phyloP scores from a whole-genome alignment of 2,888 invertebrate genomes.

The Cryptocephalus moraei region DNA sequence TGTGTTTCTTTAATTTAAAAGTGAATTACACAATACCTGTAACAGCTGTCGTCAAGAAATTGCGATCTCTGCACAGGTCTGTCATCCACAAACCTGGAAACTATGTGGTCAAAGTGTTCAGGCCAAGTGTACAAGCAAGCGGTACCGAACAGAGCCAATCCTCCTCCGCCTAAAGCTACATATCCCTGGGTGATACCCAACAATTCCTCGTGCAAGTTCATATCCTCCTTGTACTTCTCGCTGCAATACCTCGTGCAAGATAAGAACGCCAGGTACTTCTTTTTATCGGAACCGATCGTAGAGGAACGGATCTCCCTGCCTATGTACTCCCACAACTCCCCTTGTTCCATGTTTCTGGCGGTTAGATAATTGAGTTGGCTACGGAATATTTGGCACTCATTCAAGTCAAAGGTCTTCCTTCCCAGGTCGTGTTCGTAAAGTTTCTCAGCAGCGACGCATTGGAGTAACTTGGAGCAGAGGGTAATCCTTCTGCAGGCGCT shows the following conservation, averaged over 20 bases:
- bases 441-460: constrained; percentile 81
- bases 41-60: constrained; percentile 87
- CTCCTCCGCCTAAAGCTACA: constrained; percentile 87
- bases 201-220: constrained; percentile 58
- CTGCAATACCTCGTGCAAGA: constrained; percentile 59
- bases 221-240: constrained; percentile 36
- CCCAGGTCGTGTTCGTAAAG: constrained; percentile 67
- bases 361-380: constrained; percentile 60
- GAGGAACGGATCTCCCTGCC: constrained; percentile 68
- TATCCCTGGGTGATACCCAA: constrained; percentile 64
- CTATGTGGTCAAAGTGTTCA: constrained; percentile 54
- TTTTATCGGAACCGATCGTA: constrained; percentile 49
- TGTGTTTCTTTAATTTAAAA: too few species aligned
- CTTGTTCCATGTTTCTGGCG: constrained; percentile 63
- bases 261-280: constrained; percentile 83
- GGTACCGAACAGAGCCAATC: constrained; percentile 82
- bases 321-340: constrained; percentile 64
- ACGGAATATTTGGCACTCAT: constrained; percentile 65
- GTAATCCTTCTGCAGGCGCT: constrained; percentile 68
- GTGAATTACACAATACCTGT: constrained; percentile 44
- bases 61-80: constrained; percentile 58
- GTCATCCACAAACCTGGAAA: constrained; percentile 46
- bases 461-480: constrained; percentile 69
- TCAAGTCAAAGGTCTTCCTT: constrained; percentile 72
- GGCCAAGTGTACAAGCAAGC: constrained; percentile 91